Conservation (phyloP, 2,888 invertebrate species). For the Drosophila lacicola region DNA sequence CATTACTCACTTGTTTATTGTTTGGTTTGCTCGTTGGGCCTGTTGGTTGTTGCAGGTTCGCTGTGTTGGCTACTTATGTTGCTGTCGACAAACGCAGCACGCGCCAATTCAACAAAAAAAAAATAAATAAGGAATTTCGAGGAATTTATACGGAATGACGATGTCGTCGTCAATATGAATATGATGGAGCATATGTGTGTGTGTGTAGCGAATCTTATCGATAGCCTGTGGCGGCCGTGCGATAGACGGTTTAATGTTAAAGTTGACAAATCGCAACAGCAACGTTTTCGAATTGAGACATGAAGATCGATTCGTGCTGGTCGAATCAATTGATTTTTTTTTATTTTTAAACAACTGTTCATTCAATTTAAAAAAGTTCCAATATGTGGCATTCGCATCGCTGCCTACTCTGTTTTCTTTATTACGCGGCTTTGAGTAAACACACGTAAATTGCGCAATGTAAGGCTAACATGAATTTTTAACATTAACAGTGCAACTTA, state of each 20-base stretch:
- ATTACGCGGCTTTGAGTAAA: not conserved
- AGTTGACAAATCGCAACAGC: not conserved
- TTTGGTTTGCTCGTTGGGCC: constrained; percentile 23
- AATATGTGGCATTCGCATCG: not conserved
- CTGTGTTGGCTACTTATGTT: not conserved
- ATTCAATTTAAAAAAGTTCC: not conserved
- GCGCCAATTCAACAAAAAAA: constrained; percentile 41
- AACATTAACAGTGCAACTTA: not conserved
- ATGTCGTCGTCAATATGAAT: constrained; percentile 33
- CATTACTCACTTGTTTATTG: constrained; percentile 57
- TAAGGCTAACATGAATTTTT: not conserved
- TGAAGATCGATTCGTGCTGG: not conserved
- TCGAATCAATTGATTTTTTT: not conserved
- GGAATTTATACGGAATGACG: constrained; percentile 45
- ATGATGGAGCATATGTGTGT: constrained; percentile 3
- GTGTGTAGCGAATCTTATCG: not conserved
- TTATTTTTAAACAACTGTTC: not conserved
- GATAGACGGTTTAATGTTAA: not conserved
- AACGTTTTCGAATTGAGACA: not conserved
- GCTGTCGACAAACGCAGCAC: constrained; percentile 4
- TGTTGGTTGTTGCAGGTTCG: not conserved
- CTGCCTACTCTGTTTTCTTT: not conserved
- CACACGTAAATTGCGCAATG: not conserved
- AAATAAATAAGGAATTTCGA: constrained; percentile 40
- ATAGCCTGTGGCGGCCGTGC: constrained; percentile 16